Conservation (phyloP, 2,797 vertebrate species). For the Botia kubotai region DNA sequence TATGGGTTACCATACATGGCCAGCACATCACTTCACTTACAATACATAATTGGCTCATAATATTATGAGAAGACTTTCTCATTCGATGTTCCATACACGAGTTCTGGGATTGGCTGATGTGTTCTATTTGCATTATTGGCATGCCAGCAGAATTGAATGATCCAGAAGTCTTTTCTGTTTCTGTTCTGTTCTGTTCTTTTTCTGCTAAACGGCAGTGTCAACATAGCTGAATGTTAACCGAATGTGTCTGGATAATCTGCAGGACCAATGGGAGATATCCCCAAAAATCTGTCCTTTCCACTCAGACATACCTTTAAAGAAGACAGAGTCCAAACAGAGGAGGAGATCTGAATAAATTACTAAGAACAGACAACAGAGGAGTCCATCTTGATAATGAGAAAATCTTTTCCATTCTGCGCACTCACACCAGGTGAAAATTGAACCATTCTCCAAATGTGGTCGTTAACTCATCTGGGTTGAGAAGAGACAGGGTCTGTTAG, state of each 20-base stretch:
- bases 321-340: not conserved
- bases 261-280: conserved; percentile 4
- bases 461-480: not conserved
- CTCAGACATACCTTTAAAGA: not conserved
- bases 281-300: not conserved
- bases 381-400: not conserved
- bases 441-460: too few species aligned
- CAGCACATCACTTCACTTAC: too few species aligned
- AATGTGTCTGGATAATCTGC: conserved; percentile 29
- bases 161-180: not conserved
- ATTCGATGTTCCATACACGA: too few species aligned
- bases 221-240: conserved; percentile 26
- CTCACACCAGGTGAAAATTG: too few species aligned
- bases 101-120: not conserved
- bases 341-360: conserved; percentile 17
- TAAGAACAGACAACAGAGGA: conserved; percentile 27
- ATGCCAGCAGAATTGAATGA: conserved; percentile 14
- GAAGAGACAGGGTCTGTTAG: conserved; percentile 4
- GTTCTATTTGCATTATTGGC: conserved; percentile 27
- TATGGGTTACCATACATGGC: too few species aligned
- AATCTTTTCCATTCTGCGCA: not conserved
- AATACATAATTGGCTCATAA: too few species aligned
- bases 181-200: too few species aligned
- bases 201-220: conserved; percentile 12
- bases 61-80: too few species aligned